A percentile compares a stretch with the other conserved stretches of the same genome.
phyloP scores from a whole-genome alignment of 2,797 vertebrate species.

The Dendrocincla fuliginosa region DNA sequence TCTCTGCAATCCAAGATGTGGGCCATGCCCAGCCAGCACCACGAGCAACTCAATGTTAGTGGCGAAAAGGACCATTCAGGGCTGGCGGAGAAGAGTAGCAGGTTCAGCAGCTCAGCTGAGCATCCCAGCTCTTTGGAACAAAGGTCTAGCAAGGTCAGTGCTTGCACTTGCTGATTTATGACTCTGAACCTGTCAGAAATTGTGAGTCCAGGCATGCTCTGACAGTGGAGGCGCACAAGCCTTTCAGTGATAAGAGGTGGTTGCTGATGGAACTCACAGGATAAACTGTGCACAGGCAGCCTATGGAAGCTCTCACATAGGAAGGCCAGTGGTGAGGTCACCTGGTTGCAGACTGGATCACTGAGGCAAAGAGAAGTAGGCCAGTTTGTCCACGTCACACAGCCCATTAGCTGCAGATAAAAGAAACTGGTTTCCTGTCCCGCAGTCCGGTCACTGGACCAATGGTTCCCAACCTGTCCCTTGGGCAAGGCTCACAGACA shows the following conservation, averaged over 20 bases:
- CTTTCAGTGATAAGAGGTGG: accelerated
- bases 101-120: background rate
- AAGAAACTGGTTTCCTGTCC: constrained; percentile 19
- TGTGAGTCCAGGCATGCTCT: accelerated
- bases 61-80: background rate
- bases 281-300: background rate
- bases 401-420: background rate
- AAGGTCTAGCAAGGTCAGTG: background rate
- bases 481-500: background rate
- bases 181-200: background rate
- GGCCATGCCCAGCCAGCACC: background rate
- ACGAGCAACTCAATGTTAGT: accelerated
- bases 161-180: background rate
- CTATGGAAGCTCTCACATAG: background rate
- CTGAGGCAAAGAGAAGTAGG: constrained; percentile 39
- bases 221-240: accelerated
- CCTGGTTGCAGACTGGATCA: background rate
- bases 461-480: background rate
- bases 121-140: background rate
- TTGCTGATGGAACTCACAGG: background rate
- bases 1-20: background rate
- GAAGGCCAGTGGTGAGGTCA: background rate
- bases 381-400: constrained; percentile 12
- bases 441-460: background rate
- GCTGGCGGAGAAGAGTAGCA: background rate